A percentile compares a stretch with the other conserved stretches of the same genome.
phyloP scores from a whole-genome alignment of 2,797 vertebrate species.

The Smutsia gigantea region DNA sequence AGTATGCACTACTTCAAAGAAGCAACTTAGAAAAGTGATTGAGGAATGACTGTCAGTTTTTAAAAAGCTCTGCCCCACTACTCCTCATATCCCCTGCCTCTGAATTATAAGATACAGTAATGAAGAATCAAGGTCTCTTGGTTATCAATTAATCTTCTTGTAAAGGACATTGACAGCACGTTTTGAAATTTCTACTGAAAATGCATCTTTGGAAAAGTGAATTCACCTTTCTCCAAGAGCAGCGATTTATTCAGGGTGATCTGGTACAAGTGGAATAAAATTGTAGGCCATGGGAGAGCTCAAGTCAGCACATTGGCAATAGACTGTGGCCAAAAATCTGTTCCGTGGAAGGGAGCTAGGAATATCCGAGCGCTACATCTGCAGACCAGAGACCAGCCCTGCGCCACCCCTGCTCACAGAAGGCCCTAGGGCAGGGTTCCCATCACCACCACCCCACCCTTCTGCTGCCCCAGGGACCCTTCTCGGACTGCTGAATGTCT shows the following conservation, averaged over 20 bases:
- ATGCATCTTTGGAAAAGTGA: constrained; percentile 66
- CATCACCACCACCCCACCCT: rapidly evolving
- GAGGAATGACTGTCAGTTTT: constrained; percentile 63
- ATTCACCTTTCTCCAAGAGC: constrained; percentile 81
- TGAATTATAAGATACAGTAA: constrained; percentile 59
- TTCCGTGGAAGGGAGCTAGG: constrained; percentile 48
- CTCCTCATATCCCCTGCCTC: constrained; percentile 42
- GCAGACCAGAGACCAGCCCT: constrained; percentile 38
- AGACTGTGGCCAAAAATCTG: constrained; percentile 75
- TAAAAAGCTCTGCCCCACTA: constrained; percentile 35
- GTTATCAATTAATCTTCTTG: constrained; percentile 79
- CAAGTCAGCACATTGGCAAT: constrained; percentile 70
- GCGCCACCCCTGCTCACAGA: constrained; percentile 72
- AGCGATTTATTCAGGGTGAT: constrained; percentile 83
- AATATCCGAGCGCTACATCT: constrained; percentile 57
- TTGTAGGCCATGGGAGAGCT: constrained; percentile 68
- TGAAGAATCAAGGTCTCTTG: constrained; percentile 59
- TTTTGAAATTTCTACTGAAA: constrained; percentile 76
- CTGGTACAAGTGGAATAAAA: constrained; percentile 70
- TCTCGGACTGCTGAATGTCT: neutral
- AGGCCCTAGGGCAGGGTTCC: neutral
- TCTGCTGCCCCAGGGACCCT: neutral
- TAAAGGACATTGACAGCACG: constrained; percentile 65
- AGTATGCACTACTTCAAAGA: constrained; percentile 27
- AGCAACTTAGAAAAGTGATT: constrained; percentile 40